These are phyloP conservation scores for Cathartes aura DNA, from an alignment of 2,113 vertebrate genomes.

Conservation along the genomic window DNA sequence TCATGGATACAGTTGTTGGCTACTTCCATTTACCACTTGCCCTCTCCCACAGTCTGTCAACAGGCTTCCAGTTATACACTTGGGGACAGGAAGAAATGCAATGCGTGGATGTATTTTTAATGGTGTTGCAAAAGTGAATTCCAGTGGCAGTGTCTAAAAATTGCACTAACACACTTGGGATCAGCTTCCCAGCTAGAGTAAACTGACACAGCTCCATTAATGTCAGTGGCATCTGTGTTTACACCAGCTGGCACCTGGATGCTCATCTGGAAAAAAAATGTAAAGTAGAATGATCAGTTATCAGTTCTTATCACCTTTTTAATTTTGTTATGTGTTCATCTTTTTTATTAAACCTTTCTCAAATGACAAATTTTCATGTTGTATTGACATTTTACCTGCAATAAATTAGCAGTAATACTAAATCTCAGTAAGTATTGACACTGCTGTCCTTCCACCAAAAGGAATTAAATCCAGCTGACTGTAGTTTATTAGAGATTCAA, in stretches of 20 bases:
- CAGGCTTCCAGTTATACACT: background rate
- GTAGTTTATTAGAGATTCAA: background rate
- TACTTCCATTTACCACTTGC: background rate
- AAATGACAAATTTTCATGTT: background rate
- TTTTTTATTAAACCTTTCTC: background rate
- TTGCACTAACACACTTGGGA: background rate
- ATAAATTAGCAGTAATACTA: background rate
- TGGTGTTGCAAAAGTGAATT: slow-evolving; percentile 16
- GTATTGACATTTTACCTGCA: background rate
- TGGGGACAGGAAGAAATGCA: background rate
- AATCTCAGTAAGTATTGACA: background rate
- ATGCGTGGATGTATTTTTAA: background rate
- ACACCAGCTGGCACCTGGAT: slow-evolving; percentile 13
- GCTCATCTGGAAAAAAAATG: slow-evolving; percentile 1
- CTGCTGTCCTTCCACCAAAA: background rate
- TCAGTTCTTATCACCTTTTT: background rate
- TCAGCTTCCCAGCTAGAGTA: background rate
- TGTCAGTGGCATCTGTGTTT: background rate
- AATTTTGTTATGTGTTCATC: background rate
- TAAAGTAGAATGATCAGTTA: background rate
- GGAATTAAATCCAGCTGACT: slow-evolving; percentile 13
- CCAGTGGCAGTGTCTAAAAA: background rate
- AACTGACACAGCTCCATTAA: slow-evolving; percentile 21
- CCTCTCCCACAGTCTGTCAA: background rate
- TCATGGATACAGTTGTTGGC: background rate